phyloP scores from a whole-genome alignment of 2,797 vertebrate species.

The Phoxinus dragarum region DNA sequence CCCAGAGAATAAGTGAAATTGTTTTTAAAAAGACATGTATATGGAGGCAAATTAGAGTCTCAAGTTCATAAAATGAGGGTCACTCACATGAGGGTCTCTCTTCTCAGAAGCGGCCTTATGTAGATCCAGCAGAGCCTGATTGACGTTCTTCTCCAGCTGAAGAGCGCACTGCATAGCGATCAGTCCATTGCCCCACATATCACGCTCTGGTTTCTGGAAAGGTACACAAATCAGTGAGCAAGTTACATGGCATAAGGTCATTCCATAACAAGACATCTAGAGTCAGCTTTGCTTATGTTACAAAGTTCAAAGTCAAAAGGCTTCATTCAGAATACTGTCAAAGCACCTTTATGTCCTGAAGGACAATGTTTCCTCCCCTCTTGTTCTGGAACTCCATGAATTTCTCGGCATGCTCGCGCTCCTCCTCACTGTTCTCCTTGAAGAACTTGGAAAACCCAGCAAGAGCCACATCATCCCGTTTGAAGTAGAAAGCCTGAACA shows the following conservation, averaged over 20 bases:
- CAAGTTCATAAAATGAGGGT: neutral
- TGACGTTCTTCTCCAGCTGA: conserved; percentile 91
- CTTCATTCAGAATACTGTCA: neutral
- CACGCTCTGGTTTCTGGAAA: conserved; percentile 88
- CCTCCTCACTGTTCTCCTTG: conserved; percentile 85
- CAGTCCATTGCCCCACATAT: conserved; percentile 91
- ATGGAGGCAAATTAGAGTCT: neutral
- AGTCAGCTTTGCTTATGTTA: neutral
- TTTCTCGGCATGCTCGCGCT: conserved; percentile 88
- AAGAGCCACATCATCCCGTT: conserved; percentile 87
- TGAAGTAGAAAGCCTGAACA: conserved; percentile 86
- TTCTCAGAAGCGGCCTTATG: conserved; percentile 82
- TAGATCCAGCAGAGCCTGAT: conserved; percentile 87
- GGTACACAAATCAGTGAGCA: no score
- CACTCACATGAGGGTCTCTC: conserved; percentile 83
- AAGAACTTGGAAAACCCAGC: conserved; percentile 90
- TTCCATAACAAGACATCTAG: neutral
- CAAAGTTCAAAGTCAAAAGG: neutral
- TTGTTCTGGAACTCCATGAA: conserved; percentile 89
- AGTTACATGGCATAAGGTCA: neutral
- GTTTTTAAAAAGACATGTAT: no score
- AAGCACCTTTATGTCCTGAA: conserved; percentile 86
- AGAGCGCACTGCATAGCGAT: conserved; percentile 90
- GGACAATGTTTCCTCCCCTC: conserved; percentile 85
- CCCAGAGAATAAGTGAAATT: no score